Evolutionary conservation across 2,113 vertebrate species (phyloP), one percentile per base, ranked within the genome.

Genomic region (Hippoglossus stenolepis): DNA sequence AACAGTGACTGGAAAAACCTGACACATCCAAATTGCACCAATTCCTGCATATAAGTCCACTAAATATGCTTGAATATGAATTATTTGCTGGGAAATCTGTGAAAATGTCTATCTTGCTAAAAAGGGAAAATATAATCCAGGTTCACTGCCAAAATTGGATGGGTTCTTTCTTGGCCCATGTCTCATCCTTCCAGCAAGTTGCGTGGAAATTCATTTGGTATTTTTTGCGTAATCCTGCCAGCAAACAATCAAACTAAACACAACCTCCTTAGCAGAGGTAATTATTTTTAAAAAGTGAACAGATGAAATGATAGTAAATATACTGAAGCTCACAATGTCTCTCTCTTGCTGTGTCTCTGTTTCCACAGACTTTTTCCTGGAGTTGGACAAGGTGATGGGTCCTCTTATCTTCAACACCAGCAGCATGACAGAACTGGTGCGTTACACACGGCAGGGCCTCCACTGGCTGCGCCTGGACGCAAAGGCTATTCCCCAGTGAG

Each of bases 401-500:
- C 96, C 98, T 73, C 96, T 99, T 93, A 93, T 99, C 92, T 99
- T 99, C 86, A 99, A 98, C 76, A 96, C 96, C 59, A 99, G 98
- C 96, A 97, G 96, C 90, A 99, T 99, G 98, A 97, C 97, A 73
- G 98, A 99, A 85, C 95, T 99, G 87, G 97, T 98, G 93, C 97
- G 97, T 58, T 99, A 96, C 89, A 98, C 97, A 10, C 97, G 98
- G 24, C 98, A 99, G 94, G 98, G 98, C 82, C 94, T 99, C 40
- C 97, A 99, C 84, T 99, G 98, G 98, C 94, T 99, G 82, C 97
- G 98, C 76, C 95, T 97, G 81, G 98, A 99, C 70, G 96, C 97
- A 88, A 98, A 98, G 91, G 95, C 95, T 77, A 91, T 91, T 66
- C 88, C 94, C 79, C 94, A 93, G 88, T 89, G 20, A 90, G 82